Evolutionary conservation across 2,113 vertebrate species (phyloP).

Genomic region (Sprattus sprattus): DNA sequence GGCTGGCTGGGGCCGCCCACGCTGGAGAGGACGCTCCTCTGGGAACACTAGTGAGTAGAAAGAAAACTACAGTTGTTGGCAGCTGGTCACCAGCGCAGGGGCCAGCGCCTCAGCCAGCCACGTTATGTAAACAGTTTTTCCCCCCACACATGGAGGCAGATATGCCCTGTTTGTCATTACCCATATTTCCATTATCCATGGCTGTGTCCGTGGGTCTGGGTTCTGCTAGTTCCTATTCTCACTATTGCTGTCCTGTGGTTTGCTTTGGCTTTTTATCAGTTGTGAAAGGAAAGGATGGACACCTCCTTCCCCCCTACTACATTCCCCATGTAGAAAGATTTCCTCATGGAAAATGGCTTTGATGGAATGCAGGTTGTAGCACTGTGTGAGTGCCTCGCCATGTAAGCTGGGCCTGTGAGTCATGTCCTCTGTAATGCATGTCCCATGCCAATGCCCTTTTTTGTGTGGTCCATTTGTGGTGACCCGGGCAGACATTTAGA

Average conservation of each 20-base stretch:
- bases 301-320: constrained; percentile 38
- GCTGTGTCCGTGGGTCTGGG: constrained; percentile 58
- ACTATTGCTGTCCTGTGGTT: background rate
- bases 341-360: constrained; percentile 65
- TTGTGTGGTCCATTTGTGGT: constrained; percentile 29
- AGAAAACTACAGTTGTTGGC: constrained; percentile 58
- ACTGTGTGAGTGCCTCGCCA: constrained; percentile 30
- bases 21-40: background rate
- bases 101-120: constrained; percentile 58
- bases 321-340: constrained; percentile 48
- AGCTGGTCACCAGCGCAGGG: constrained; percentile 58
- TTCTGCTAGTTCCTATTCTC: constrained; percentile 60
- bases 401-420: constrained; percentile 43
- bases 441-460: constrained; percentile 43
- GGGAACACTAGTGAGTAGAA: constrained; percentile 43
- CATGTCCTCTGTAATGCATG: constrained; percentile 45
- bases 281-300: constrained; percentile 52
- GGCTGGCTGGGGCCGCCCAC: no score
- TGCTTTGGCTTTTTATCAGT: background rate
- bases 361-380: constrained; percentile 53
- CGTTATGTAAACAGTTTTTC: constrained; percentile 71
- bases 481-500: constrained; percentile 41
- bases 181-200: constrained; percentile 59
- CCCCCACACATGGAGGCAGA: constrained; percentile 63
- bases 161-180: constrained; percentile 65